phyloP scores from a whole-genome alignment of 2,888 invertebrate genomes.

The Oscheius sp. region DNA sequence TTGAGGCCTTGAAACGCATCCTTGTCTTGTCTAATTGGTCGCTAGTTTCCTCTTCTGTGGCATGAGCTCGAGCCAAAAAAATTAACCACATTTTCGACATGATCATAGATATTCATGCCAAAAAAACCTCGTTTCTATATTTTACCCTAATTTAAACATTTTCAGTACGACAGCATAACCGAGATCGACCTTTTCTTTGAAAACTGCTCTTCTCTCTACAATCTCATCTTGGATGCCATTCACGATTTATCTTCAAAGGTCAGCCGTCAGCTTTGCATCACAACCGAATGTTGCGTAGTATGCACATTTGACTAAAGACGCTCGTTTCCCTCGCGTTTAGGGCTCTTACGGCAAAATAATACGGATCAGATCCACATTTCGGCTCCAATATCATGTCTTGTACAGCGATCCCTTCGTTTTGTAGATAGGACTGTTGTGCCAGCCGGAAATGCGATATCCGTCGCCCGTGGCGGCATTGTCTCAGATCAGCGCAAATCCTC shows the following conservation, averaged over 20 bases:
- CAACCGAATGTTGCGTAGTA: constrained; percentile 4
- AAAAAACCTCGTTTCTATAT: no score
- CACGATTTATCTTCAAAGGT: constrained; percentile 58
- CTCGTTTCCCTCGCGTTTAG: constrained; percentile 18
- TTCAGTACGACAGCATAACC: constrained; percentile 36
- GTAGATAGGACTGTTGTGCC: constrained; percentile 24
- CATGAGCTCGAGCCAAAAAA: no score
- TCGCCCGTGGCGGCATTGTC: constrained; percentile 29
- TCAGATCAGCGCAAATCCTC: constrained; percentile 38
- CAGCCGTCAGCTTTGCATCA: constrained; percentile 13
- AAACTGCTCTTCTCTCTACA: constrained; percentile 60
- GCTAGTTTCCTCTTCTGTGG: no score
- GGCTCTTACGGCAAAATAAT: constrained; percentile 9
- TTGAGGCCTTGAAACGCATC: constrained; percentile 19
- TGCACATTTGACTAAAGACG: not conserved
- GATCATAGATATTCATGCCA: no score
- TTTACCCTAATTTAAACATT: not conserved
- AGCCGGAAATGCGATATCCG: constrained; percentile 35
- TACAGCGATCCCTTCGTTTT: not conserved
- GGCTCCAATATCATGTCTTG: not conserved
- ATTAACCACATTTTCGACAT: no score
- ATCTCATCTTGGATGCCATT: constrained; percentile 58
- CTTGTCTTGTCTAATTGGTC: no score
- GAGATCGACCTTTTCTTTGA: constrained; percentile 58
- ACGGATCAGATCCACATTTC: constrained; percentile 5